Evolutionary conservation across 2,113 vertebrate species (phyloP), one percentile per base, ranked within the genome.

Genomic region (Pungitius pungitius): DNA sequence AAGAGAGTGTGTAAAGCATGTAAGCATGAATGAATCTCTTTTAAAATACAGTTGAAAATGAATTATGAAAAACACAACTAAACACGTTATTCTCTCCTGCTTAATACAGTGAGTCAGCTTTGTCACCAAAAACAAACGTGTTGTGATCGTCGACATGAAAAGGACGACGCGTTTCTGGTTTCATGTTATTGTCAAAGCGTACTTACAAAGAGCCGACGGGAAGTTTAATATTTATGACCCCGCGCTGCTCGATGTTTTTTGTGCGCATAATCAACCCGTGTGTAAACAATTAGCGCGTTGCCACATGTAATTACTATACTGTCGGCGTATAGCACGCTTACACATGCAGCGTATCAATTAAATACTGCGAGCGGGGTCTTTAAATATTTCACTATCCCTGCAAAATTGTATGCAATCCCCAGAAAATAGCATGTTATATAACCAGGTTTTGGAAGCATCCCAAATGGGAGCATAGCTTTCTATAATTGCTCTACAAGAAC

Each of bases 401-500:
- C 54, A 62, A 81, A 84, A 82, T 51, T 54, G 39, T 45, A 65
- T 67, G 73, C 79, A 80, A 69, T 74, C 61, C 69, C 65, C 66
- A 74, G 69, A 77, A 84, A 88, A 76, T 54, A 82, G 15, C 14
- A 17, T 80, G 69, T 87, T 85, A 86, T 58, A 74, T 75, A 79
- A 77, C 40, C 17, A 68, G 33, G 30, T 61, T 61, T 67, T 85
- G 80, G 80, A 76, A 67, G 75, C 58, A 55, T 76, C 66, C 85
- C 80, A 85, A 83, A 80, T 77, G 49, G 57, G 73, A 82, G 78
- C 67, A 78, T 81, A 77, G 78, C 60, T 68, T 69, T 66, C 78
- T 84, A 73, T 83, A 85, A 89, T 80, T 85, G 68, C 78, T 81
- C 64, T 43, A 84, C 63, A 71, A 67, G 63, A 83, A 80, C 4